phyloP scores from a whole-genome alignment of 2,888 invertebrate species.

The Punctoribates punctum region DNA sequence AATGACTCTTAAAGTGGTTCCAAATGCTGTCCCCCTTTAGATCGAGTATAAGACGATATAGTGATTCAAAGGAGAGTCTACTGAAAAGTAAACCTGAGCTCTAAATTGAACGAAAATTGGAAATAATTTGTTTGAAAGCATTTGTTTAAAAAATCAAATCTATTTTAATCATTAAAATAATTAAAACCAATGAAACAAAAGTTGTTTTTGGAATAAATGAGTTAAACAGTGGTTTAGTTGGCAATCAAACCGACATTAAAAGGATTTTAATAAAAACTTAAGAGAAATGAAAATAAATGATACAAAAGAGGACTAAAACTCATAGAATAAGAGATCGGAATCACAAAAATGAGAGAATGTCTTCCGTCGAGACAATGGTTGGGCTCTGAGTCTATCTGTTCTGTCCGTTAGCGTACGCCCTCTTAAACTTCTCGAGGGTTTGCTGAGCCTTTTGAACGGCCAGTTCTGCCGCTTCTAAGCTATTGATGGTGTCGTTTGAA shows the following conservation, averaged over 20 bases:
- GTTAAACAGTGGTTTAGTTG: not conserved
- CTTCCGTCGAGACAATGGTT: not conserved
- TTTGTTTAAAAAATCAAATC: not conserved
- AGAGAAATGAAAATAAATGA: not conserved
- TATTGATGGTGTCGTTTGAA: slow-evolving; percentile 15
- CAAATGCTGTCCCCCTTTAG: too few species aligned
- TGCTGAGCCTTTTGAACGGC: slow-evolving; percentile 25
- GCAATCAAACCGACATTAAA: not conserved
- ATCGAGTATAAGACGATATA: too few species aligned
- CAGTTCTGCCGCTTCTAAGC: slow-evolving; percentile 21
- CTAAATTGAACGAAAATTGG: too few species aligned
- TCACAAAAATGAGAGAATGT: not conserved
- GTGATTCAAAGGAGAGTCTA: too few species aligned
- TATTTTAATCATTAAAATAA: not conserved
- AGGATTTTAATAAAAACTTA: not conserved
- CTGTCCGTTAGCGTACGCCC: slow-evolving; percentile 9
- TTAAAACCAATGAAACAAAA: not conserved
- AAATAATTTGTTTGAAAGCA: too few species aligned
- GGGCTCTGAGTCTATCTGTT: not conserved
- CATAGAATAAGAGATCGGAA: not conserved
- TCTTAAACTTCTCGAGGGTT: slow-evolving; percentile 21
- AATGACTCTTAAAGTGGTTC: too few species aligned
- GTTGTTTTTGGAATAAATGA: not conserved
- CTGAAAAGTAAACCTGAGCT: too few species aligned
- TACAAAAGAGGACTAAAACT: not conserved